Evolutionary conservation across 2,113 vertebrate genomes (phyloP).

Genomic region (Oryzias woworae): DNA sequence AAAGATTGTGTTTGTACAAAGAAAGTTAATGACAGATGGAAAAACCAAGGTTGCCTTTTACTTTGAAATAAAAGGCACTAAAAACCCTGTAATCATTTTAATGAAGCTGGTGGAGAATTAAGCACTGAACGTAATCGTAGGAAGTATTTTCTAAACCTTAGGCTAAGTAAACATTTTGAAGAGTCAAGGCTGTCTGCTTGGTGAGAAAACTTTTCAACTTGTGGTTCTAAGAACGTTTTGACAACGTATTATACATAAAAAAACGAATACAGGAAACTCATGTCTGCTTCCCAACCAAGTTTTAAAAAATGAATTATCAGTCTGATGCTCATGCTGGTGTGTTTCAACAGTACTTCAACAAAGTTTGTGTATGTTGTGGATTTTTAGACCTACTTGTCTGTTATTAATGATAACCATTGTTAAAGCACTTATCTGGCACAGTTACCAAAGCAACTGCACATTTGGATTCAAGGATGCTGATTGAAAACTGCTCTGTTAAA

Average conservation of each 20-base stretch:
- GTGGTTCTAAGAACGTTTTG: conserved; percentile 10
- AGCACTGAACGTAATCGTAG: conserved; percentile 34
- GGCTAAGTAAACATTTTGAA: conserved; percentile 10
- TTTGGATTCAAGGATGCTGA: no score
- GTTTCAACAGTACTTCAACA: neutral
- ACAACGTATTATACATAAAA: no score
- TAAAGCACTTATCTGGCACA: neutral
- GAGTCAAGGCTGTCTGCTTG: conserved; percentile 17
- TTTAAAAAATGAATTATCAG: neutral
- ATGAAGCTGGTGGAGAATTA: conserved; percentile 27
- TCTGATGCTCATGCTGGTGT: neutral
- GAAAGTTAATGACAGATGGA: conserved; percentile 55
- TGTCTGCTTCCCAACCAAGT: neutral
- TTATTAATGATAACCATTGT: neutral
- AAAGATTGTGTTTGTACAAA: conserved; percentile 20
- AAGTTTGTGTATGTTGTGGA: neutral
- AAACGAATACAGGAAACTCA: neutral
- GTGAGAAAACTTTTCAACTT: conserved; percentile 18
- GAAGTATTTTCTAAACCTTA: conserved; percentile 7
- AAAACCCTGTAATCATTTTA: conserved; percentile 62
- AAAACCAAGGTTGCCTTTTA: conserved; percentile 29
- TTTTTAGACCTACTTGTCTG: neutral
- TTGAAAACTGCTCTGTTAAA: no score
- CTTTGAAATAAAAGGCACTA: conserved; percentile 52
- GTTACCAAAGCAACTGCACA: neutral